A percentile compares a stretch with the other conserved stretches of the same genome.
Evolutionary conservation across 2,888 invertebrate genomes (phyloP).

Genomic region (Chymomyza amoena): DNA sequence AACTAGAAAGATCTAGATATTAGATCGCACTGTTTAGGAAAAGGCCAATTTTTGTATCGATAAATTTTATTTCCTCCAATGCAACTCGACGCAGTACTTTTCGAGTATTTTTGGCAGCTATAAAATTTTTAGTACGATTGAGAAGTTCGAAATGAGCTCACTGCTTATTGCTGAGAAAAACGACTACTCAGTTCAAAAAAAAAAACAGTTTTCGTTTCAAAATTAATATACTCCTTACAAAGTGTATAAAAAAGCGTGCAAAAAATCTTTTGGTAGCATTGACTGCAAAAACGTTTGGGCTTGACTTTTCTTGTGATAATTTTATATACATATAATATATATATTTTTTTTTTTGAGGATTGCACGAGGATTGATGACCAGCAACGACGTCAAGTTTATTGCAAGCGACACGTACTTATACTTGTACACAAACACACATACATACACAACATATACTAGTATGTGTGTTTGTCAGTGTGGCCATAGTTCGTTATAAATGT

Average conservation of each 20-base stretch:
- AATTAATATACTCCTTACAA: background rate
- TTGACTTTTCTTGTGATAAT: background rate
- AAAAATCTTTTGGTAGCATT: conserved; percentile 27
- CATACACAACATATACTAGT: background rate
- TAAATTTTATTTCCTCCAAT: no score
- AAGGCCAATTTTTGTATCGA: no score
- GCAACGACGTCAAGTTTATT: conserved; percentile 63
- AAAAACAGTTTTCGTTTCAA: background rate
- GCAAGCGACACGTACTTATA: conserved; percentile 50
- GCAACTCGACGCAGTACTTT: no score
- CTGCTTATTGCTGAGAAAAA: no score
- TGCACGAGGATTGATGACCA: conserved; percentile 63
- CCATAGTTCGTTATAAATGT: conserved; percentile 10
- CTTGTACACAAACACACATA: conserved; percentile 11
- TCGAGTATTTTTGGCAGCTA: no score
- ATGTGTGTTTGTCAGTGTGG: background rate
- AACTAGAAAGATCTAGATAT: no score
- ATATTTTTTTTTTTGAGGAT: conserved; percentile 21
- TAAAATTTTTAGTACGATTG: no score
- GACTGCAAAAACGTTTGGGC: conserved; percentile 2
- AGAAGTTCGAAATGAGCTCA: no score
- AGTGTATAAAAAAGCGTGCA: background rate
- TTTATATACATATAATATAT: background rate
- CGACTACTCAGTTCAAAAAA: no score
- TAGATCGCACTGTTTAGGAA: no score